Conservation (phyloP, 2,797 vertebrate species). For the Buphagus erythrorhynchus region DNA sequence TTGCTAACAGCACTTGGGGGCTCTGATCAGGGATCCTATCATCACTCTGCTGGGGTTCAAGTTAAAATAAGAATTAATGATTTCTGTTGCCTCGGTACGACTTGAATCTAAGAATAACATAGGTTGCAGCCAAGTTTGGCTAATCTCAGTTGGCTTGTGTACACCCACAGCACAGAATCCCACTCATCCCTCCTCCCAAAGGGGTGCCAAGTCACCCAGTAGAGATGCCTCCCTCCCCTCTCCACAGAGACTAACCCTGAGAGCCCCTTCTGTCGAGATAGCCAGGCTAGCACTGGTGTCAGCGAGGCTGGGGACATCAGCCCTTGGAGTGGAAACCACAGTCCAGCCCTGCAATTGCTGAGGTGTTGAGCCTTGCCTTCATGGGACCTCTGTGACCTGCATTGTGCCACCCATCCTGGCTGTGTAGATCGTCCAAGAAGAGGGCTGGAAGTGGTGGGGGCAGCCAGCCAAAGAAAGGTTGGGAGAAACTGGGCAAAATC, state of each 20-base stretch:
- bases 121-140: background rate
- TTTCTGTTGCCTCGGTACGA: background rate
- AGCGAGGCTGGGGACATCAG: background rate
- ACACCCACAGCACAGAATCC: background rate
- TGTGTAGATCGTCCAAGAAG: background rate
- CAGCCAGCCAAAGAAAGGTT: background rate
- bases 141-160: rapidly evolving
- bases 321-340: background rate
- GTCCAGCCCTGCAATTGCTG: rapidly evolving
- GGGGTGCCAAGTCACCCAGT: background rate
- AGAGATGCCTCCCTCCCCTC: background rate
- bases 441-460: rapidly evolving
- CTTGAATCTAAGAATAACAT: background rate
- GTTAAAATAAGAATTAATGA: background rate
- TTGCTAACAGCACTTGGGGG: background rate
- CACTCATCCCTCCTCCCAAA: background rate
- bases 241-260: rapidly evolving
- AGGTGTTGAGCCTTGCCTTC: background rate
- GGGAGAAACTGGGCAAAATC: background rate
- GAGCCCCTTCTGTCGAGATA: background rate
- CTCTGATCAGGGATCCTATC: background rate
- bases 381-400: background rate
- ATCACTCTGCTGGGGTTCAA: background rate
- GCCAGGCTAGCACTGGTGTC: background rate
- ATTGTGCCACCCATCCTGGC: background rate